Percentiles rank a stretch among this genome's conserved stretches.
Evolutionary conservation across 2,888 invertebrate genomes (phyloP).

Genomic region (Melinaea marsaeus): DNA sequence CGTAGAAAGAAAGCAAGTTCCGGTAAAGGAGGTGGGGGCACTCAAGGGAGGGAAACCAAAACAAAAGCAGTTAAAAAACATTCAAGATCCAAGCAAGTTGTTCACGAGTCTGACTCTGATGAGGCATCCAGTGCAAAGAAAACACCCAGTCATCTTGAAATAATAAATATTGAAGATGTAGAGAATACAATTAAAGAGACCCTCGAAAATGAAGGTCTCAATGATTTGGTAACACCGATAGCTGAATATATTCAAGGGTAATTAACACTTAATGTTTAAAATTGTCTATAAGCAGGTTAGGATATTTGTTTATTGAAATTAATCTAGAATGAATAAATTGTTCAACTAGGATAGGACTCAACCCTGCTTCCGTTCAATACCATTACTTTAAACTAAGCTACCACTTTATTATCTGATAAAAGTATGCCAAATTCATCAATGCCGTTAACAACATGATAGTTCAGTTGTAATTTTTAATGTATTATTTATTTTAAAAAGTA

Average conservation of each 20-base stretch:
- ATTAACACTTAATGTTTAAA: constrained; percentile 22
- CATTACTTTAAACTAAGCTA: no score
- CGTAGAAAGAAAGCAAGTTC: constrained; percentile 90
- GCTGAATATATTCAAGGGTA: constrained; percentile 83
- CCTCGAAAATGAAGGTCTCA: constrained; percentile 84
- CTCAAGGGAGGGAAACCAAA: constrained; percentile 96
- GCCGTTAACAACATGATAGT: no score
- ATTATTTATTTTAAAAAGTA: no score
- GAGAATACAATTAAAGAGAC: constrained; percentile 77
- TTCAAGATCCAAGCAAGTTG: constrained; percentile 71
- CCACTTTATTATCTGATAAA: no score
- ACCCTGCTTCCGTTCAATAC: no score
- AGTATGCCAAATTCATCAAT: no score
- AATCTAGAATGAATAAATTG: no score
- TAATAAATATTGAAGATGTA: constrained; percentile 83
- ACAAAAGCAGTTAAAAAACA: constrained; percentile 95
- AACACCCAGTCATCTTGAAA: constrained; percentile 71
- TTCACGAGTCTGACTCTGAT: constrained; percentile 83
- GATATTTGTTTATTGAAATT: no score
- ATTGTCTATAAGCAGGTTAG: no score
- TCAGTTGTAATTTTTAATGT: no score
- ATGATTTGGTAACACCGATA: constrained; percentile 83
- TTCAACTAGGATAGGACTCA: no score
- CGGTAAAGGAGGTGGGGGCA: constrained; percentile 94
- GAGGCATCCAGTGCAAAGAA: constrained; percentile 73